Evolutionary conservation across 2,888 invertebrate species (phyloP), one percentile per base, ranked within the genome.

Genomic region (Synergus itoensis): DNA sequence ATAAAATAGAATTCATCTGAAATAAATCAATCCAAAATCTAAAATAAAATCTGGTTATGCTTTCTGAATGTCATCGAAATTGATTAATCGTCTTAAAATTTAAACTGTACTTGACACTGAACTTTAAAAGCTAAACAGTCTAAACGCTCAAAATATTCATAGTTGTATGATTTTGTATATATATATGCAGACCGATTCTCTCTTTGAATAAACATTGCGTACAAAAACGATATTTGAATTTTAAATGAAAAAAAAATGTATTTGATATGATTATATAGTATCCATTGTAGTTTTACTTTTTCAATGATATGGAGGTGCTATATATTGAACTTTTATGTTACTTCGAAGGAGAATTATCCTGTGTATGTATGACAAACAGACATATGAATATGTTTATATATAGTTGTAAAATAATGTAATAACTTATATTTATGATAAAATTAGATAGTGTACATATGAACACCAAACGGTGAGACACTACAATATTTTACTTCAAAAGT

Each of bases 401-500:
- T 62, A 62, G 79, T 79, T 82, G 80, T 81, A 80, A 77, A 76
- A 57, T 83, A 83, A 76, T 83, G 77, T 79, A 79, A 81, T 83
- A 83, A 83, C 81, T 83, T 83, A 83, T 83, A 83, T 83, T 81
- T 83, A 83, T 83, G 80, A 83, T 79, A 83, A 67, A 73, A 67
- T 79, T 67, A 79, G 77, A 79, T 63, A 77, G 57, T 81, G 80
- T 83, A 81, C 80, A 83, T 83, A 83, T 83, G 77, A 83, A 77
- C 81, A 81, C 81, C 69, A 53, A 43, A 77, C 78, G 76, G 60
- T 67, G 53, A 53, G 53, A 53, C 73, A 73, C 53, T 53, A 40
- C 36, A 53, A 73, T 73, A 57, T 73, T 73, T 73, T 73, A 40
- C 40, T 73, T 48, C 11, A 36, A 8, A n/a, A 73, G 18, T n/a